Percentiles rank a stretch among this genome's conserved stretches.
Conservation (phyloP, 2,797 vertebrate species). For the Alectoris magna region DNA sequence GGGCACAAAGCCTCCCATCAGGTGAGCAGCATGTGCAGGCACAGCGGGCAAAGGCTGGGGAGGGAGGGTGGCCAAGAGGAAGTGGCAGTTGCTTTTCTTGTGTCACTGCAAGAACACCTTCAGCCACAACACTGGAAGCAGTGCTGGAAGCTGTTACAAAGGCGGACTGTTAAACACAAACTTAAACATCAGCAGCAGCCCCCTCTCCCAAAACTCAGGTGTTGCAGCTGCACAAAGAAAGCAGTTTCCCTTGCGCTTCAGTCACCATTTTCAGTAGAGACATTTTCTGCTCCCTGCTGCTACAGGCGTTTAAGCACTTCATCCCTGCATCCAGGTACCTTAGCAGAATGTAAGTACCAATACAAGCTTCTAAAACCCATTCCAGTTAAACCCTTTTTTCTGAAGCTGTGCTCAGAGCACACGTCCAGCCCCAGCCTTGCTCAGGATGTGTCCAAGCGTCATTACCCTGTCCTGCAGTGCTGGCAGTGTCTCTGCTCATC, state of each 20-base stretch:
- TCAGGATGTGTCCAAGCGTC: fast-evolving
- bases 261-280: neutral
- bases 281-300: neutral
- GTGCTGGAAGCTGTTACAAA: neutral
- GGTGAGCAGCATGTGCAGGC: fast-evolving
- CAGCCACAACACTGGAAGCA: neutral
- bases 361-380: neutral
- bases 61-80: neutral
- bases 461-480: neutral
- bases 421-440: neutral
- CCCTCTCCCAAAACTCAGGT: fast-evolving
- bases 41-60: neutral
- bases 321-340: neutral
- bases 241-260: neutral
- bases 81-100: neutral
- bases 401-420: neutral
- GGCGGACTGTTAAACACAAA: neutral
- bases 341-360: neutral
- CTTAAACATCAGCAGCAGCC: neutral
- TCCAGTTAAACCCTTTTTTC: neutral
- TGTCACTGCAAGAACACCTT: neutral
- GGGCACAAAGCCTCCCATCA: neutral
- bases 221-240: neutral
- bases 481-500: neutral
- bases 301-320: fast-evolving